Conservation (phyloP, 2,888 invertebrate species). For the Sericinus montela region DNA sequence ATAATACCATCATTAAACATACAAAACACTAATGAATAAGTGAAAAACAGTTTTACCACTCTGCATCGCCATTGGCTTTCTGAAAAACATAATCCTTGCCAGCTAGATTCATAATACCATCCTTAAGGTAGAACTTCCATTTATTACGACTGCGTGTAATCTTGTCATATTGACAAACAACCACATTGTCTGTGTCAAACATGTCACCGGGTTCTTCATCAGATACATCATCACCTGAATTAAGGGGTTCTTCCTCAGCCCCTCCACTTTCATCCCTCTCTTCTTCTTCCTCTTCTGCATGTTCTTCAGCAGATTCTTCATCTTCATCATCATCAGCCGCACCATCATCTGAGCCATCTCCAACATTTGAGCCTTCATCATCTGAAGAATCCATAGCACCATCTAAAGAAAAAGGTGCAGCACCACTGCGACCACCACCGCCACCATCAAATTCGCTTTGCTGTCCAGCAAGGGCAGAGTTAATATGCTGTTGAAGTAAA, state of each 20-base stretch:
- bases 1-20: constrained; percentile 53
- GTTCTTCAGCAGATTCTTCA: constrained; percentile 85
- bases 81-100: constrained; percentile 99
- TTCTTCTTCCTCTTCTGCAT: constrained; percentile 83
- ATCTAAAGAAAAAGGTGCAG: constrained; percentile 75
- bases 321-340: constrained; percentile 86
- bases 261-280: constrained; percentile 84
- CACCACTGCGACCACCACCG: constrained; percentile 66
- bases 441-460: constrained; percentile 71
- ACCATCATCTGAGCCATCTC: constrained; percentile 82
- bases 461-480: constrained; percentile 83
- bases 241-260: constrained; percentile 91
- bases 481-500: constrained; percentile 93
- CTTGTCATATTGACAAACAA: constrained; percentile 99
- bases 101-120: constrained; percentile 99
- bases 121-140: constrained; percentile 99
- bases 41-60: constrained; percentile 86
- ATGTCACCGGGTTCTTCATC: constrained; percentile 96
- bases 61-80: constrained; percentile 99
- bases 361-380: constrained; percentile 84
- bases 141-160: constrained; percentile 98
- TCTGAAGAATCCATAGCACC: constrained; percentile 86
- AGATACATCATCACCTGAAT: constrained; percentile 98
- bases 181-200: constrained; percentile 99
- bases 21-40: constrained; percentile 47